Conservation (phyloP, 2,888 invertebrate genomes). For the Chaetoderma sp. region DNA sequence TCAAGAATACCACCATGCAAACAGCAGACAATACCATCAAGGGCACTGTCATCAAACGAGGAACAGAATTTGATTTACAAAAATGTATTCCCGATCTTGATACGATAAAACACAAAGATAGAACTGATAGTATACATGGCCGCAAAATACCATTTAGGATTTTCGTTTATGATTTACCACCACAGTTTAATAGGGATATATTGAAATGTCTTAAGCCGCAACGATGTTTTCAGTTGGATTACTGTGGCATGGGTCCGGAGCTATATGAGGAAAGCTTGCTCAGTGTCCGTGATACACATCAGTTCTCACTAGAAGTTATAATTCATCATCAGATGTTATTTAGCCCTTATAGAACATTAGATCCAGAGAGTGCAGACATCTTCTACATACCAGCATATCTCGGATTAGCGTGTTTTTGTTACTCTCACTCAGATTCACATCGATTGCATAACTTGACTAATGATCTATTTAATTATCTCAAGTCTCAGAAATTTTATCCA, state of each 20-base stretch:
- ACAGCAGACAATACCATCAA: too few relatives aligned
- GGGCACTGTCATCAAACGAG: neutral
- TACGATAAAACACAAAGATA: too few relatives aligned
- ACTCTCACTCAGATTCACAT: neutral
- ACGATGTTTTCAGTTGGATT: constrained; percentile 28
- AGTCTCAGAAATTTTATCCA: neutral
- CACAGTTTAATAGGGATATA: constrained; percentile 34
- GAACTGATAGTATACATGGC: too few relatives aligned
- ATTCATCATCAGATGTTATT: constrained; percentile 46
- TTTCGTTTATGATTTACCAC: constrained; percentile 39
- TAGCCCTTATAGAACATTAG: constrained; percentile 41
- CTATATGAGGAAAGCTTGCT: constrained; percentile 14
- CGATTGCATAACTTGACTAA: neutral
- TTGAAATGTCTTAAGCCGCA: constrained; percentile 4
- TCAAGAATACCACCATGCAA: too few relatives aligned
- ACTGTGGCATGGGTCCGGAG: constrained; percentile 33
- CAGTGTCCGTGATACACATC: constrained; percentile 37
- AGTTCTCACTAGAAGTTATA: constrained; percentile 49
- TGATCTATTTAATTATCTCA: neutral
- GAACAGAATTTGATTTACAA: neutral
- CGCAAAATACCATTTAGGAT: constrained; percentile 31
- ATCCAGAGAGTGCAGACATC: constrained; percentile 42
- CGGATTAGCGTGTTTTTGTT: constrained; percentile 38
- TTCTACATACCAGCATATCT: constrained; percentile 51
- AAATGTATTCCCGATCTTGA: neutral